Conservation (phyloP, 1,140 invertebrate species). For the Apis mellifera region Amel_HAv3.1 CM009939.2:5688001-5688500, state of each 20-base stretch:
- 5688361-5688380: no score
- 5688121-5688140: conserved; percentile 52
- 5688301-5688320: not conserved
- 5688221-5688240: conserved; percentile 7
- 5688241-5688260: conserved; percentile 54
- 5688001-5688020: conserved; percentile 21
- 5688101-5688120: conserved; percentile 47
- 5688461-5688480: not conserved
- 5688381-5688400: no score
- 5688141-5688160: conserved; percentile 51
- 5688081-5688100: conserved; percentile 27
- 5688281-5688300: conserved; percentile 12
- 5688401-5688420: no score
- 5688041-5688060: not conserved
- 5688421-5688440: not conserved
- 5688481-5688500: conserved; percentile 12
- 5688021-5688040: conserved; percentile 1
- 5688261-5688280: conserved; percentile 28
- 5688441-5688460: not conserved
- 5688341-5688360: no score
- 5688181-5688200: conserved; percentile 54
- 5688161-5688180: conserved; percentile 64
- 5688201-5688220: not conserved
- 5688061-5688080: not conserved
- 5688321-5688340: no score